Base-by-base conservation (phyloP, 1,140 invertebrate species). In the Leptinotarsa defecta region DNA sequence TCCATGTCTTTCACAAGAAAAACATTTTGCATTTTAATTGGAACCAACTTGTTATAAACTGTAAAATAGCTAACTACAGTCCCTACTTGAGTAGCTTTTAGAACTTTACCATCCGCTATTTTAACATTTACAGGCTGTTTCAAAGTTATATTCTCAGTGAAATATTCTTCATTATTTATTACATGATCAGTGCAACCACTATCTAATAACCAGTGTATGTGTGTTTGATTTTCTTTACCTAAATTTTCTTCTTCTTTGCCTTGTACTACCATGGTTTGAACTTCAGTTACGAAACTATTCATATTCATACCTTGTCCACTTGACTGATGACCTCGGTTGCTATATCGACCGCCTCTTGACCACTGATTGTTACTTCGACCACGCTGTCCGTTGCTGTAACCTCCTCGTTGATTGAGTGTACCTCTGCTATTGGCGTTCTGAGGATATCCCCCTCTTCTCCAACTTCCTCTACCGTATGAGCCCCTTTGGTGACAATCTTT, bases 111-210 rank as follows among this genome's bases (percentile, higher is more conserved):
- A 81, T 85, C 65, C 11, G 80, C 68, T 34, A 84, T 71, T 73
- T 57, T 80, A 64, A 80, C 77, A 67, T 78, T 67, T 34, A 80
- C 63, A 57, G 78, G 76, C 34, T 74, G 43, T 77, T 84, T 83
- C 49, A 85, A 83, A 73, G 77, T 74, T 73, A 79, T 63, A 73
- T 2, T 84, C 61, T 82, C 79, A 77, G 69, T 72, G 81, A 85
- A 85, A 76, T 79, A 85, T 62, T 52, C 74, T 76, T 86, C 83
- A 77, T 76, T 78, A 68, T 86, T 85, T 62, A 86, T 79, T 57
- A 86, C 81, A 73, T 86, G 83, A 65, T 85, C 84, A 0, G 84
- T 85, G 78, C 82, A 83, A 1, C 83, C 82, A 81, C 82, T 84
- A 77, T 84, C 83, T 71, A 85, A 75, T 48, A 86, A 57, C 84